A percentile compares a stretch with the other conserved stretches of the same genome.
Conservation (phyloP, 2,888 invertebrate genomes). For the Petrolisthes cinctipes region DNA sequence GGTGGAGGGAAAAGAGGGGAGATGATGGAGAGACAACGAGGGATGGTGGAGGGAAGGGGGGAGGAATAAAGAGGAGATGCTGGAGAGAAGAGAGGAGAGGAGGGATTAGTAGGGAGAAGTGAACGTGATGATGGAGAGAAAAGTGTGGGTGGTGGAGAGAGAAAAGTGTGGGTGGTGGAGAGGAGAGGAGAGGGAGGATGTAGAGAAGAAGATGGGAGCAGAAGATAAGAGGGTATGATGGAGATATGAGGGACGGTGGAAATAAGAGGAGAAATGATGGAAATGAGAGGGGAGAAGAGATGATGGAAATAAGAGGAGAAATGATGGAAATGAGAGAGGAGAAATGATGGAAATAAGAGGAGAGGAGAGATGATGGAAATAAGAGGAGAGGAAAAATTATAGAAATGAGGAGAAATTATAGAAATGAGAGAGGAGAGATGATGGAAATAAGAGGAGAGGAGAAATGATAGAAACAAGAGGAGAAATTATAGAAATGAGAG, state of each 20-base stretch:
- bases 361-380: not conserved
- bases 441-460: no score
- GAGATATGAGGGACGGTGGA: not conserved
- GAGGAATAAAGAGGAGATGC: not conserved
- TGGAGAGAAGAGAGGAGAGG: not conserved
- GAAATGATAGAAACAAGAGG: not conserved
- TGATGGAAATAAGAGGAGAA: not conserved
- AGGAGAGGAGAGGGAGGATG: not conserved
- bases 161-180: not conserved
- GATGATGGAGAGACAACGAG: not conserved
- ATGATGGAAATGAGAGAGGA: not conserved
- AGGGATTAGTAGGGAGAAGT: not conserved
- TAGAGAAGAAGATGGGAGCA: not conserved
- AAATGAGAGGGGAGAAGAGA: not conserved
- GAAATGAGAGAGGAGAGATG: no score
- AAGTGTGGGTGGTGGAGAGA: not conserved
- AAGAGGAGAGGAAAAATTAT: no score
- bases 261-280: not conserved
- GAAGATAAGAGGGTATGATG: not conserved
- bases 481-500: not conserved
- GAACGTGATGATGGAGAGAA: not conserved
- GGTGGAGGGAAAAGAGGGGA: not conserved
- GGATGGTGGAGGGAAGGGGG: not conserved
- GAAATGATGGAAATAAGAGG: not conserved
- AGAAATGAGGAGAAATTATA: no score